Evolutionary conservation across 2,888 invertebrate species (phyloP), one percentile per base, ranked within the genome.

Genomic region (Cryptus armator): DNA sequence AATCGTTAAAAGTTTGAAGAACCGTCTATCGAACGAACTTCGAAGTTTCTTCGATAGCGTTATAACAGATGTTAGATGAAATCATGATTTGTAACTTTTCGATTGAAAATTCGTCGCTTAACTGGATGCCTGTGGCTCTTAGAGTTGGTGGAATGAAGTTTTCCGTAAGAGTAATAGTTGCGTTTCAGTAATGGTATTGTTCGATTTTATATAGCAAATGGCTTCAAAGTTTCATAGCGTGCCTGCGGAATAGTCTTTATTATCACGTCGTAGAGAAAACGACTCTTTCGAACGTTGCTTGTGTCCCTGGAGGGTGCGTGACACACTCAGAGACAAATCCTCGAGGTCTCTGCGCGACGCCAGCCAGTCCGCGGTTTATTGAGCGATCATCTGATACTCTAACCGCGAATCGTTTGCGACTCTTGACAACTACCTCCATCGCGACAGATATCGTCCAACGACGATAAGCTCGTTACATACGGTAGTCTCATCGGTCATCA

Each of bases 331-430:
- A n/a, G 66, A 37, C 67, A 29, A 67, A 80, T 76, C 70, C 82
- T 80, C 82, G 84, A 46, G 85, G 82, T 82, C 80, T 82, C 64
- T 43, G 19, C 24, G 79, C 48, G 85, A 71, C 82, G 85, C 82
- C 85, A 80, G 82, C 44, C 59, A 79, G 82, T 79, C 82, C 85
- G 85, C 85, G 85, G 85, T 85, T 85, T 85, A 76, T 79, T 76
- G 82, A 85, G 81, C 64, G 75, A 85, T 85, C 82, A 85, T 82
- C 71, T n/a, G 85, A 85, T 85, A 85, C 32, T 62, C 46, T 64
- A 79, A 85, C 82, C 85, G 53, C 85, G 81, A 53, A 66, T 70
- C 56, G 75, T 76, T 74, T 76, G 76, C 66, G 76, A 24, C 82
- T 72, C 79, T 71, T 59, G 51, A 76, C 29, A 4, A 62, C 32